Base-by-base conservation (phyloP, 2,888 invertebrate genomes). In the Luperina testacea region DNA sequence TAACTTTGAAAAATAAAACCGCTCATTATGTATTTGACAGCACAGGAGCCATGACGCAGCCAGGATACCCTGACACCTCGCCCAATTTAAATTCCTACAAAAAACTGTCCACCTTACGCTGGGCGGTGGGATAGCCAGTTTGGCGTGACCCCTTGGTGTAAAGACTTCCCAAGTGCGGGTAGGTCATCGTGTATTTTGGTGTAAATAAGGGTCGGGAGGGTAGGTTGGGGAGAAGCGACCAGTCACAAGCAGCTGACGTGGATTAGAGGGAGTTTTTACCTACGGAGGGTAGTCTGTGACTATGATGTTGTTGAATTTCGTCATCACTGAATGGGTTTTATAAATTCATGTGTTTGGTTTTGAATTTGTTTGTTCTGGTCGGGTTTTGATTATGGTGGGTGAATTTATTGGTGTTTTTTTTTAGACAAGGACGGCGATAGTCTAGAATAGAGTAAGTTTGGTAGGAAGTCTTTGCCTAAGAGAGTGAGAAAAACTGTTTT, bases 201-300 rank as follows among this genome's bases (percentile, higher is more conserved):
- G 93, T 93, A 93, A 93, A 93, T 94, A 93, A 91, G 94, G 94
- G 95, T 93, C 92, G 92, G 87, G 82, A 83, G 89, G 88, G 89
- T 81, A 90, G 85, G 90, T 88, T 81, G 91, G 90, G 91, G 90
- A 91, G 92, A 92, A 90, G 88, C 91, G 93, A 94, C 95, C 96
- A 96, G 96, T 97, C 96, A 96, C 86, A 90, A 94, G 94, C 96
- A 97, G 96, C 96, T 96, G 96, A 97, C 96, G 94, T 90, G 95
- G 95, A 95, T 96, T 95, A 96, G 93, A 92, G 95, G 96, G 95
- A 93, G 95, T 94, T 95, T 95, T 94, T 95, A 95, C 96, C 95
- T 95, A 95, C 95, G 90, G 90, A 92, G 95, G 93, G 95, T 92
- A 91, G 91, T 87, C 85, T 89, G 91, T 94, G 92, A 91, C 92